These are phyloP conservation scores for Leptatherina wallacei DNA, from an alignment of 2,797 vertebrate species.

Conservation along the genomic window DNA sequence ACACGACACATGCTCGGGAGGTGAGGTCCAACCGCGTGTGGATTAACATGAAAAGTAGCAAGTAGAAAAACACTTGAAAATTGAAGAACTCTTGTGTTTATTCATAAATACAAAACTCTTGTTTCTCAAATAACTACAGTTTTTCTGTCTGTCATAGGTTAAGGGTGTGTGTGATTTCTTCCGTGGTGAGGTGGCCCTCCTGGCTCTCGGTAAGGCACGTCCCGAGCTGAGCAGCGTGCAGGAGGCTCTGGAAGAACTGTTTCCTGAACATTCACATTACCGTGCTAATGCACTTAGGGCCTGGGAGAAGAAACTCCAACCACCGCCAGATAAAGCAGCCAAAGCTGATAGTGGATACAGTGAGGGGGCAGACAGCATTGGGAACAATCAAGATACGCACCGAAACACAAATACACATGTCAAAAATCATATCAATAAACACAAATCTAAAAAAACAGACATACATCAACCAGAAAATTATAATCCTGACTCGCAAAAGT, in stretches of 20 bases:
- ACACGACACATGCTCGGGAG: constrained; percentile 90
- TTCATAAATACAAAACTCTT: too few species aligned
- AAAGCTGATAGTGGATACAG: constrained; percentile 87
- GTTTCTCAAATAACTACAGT: neutral
- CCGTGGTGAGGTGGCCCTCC: constrained; percentile 89
- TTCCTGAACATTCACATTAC: constrained; percentile 84
- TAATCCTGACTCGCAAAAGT: constrained; percentile 30
- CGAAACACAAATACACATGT: constrained; percentile 24
- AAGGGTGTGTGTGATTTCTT: constrained; percentile 93
- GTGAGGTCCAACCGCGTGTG: constrained; percentile 69
- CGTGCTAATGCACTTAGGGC: constrained; percentile 75
- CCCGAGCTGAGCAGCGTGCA: constrained; percentile 87
- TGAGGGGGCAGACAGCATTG: constrained; percentile 62
- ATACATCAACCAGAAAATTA: constrained; percentile 31
- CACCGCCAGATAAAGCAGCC: constrained; percentile 79
- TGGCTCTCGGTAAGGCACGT: constrained; percentile 89
- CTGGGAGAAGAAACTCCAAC: constrained; percentile 85
- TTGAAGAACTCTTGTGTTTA: too few species aligned
- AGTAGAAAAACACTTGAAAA: neutral
- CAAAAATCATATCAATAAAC: constrained; percentile 31
- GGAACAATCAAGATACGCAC: constrained; percentile 24
- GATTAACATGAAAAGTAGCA: neutral
- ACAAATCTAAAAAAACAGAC: constrained; percentile 5
- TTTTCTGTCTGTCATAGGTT: constrained; percentile 73
- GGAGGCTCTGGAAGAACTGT: constrained; percentile 90